Evolutionary conservation across 2,888 invertebrate species (phyloP), one percentile per base, ranked within the genome.

Genomic region (Acrocyrtus sp.): DNA sequence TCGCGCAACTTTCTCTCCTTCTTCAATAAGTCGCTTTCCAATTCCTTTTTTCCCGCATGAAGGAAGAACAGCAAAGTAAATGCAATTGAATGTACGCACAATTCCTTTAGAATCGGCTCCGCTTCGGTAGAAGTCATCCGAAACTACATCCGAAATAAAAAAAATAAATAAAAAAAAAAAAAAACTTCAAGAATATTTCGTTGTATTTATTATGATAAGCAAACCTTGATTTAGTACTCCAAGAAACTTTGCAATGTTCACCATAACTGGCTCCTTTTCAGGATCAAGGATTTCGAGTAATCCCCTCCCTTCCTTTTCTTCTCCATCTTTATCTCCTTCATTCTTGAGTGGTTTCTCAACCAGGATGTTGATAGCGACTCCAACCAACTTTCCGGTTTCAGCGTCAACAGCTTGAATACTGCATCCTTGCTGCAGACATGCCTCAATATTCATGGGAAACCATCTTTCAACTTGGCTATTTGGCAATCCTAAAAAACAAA

Each of bases 71-170:
- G 50, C 63, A 17, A 72, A 41, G n/a, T 72, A 72, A 12, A 72
- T 26, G 27, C 72, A 72, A 17, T 72, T 72, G 27, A 72, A 56
- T n/a, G 72, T n/a, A n/a, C n/a, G n/a, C n/a, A n/a, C n/a, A n/a
- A n/a, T n/a, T n/a, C n/a, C n/a, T n/a, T 21, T 8, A 0, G 56
- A 1, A 19, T 22, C 43, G 10, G 39, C 41, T 26, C 48, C 27
- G 6, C 1, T 24, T 48, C 22, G 41, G 26, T 68, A 68, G 4
- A 53, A 53, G 5, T 27, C 22, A 27, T 68, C 61, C 1, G 58
- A 26, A 3, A 58, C 67, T 67, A 21, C 2, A 21, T n/a, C n/a
- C n/a, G n/a, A n/a, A n/a, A n/a, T n/a, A n/a, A n/a, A n/a, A n/a
- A n/a, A n/a, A n/a, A 47, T 12, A 17, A 48, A 8, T n/a, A n/a